Evolutionary conservation across 2,113 vertebrate genomes (phyloP), one percentile per base, ranked within the genome.

Genomic region (Meriones unguiculatus): DNA sequence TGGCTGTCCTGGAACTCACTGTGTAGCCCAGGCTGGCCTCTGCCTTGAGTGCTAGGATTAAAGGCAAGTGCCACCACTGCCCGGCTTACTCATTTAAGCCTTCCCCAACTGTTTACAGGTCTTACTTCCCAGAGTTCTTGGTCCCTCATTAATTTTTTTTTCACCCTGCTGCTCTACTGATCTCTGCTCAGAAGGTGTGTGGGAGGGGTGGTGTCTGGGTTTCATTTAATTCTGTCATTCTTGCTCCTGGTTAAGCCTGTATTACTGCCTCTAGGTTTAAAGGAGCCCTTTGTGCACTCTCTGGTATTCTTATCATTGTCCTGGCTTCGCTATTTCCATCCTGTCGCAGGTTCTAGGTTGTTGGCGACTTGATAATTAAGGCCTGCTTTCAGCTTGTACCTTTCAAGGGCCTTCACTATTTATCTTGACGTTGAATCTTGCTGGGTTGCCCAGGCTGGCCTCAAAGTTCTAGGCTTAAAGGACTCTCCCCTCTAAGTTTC

Each of bases 301-400:
- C 28, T 59, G 64, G 35, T 2, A 28, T 54, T 80, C 41, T 93
- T 81, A 32, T 46, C 20, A 2, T 95, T 89, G 90, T 95, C 59
- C 20, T 89, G 93, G 38, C 65, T 94, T 88, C 95, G 90, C 89
- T 95, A 2, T 94, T 94, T 94, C 35, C 72, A 81, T 38, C 90
- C 52, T 92, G 72, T 80, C 70, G 20, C 57, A 64, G 57, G 69
- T 87, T 95, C 82, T 82, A 95, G 87, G 75, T 73, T 52, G n/a
- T 92, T 52, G n/a, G 41, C 70, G 75, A 3, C 75, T 52, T 52
- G 69, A 7, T 87, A 67, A 80, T 52, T 89, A 76, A 94, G 59
- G 14, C 90, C 75, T 62, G 25, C 84, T 95, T 93, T 89, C 54
- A 77, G 65, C 65, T 91, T 85, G 75, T 3, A n/a, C 70, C 90